Base-by-base conservation (phyloP, 2,888 invertebrate genomes). In the Oscheius onirici region DNA sequence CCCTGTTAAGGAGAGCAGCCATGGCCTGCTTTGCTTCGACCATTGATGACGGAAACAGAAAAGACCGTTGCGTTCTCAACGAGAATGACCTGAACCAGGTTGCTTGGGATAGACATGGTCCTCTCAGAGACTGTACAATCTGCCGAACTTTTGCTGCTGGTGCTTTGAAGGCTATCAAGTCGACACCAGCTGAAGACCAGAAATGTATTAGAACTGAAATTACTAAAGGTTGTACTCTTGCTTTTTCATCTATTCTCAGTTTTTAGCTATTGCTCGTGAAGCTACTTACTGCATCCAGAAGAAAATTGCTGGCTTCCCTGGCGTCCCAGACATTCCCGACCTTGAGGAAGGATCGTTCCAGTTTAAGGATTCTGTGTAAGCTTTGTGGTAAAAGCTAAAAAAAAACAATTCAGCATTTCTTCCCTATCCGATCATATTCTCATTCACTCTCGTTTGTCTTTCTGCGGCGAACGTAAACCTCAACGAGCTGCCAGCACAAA, bases 51-150 rank as follows among this genome's bases (percentile, higher is more conserved):
- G 86, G 86, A 49, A 86, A 86, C 74, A 54, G 66, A 24, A 82
- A 86, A 67, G 85, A 85, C 63, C 80, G 84, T 44, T 86, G 86
- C 69, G 86, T 86, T 22, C 73, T 86, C 52, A 78, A 83, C 22
- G 73, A 73, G 15, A 63, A 77, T 13, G 86, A 86, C 67, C 72
- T 86, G 46, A 78, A 81, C 65, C 77, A 81, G 54, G 76, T 80
- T 52, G 86, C 86, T n/a, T 86, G 86, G 86, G 86, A 86, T 66
- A 78, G 85, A 44, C 84, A 86, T 68, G 86, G 86, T 22, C 86
- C 86, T 8, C 79, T 86, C 34, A 46, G 83, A 51, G 86, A 86
- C 67, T 86, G 86, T 73, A 85, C 85, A 55, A 86, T 86, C 72
- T 86, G 86, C 76, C 65, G 86, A 66, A 86, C 86, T 52, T 86